A percentile compares a stretch with the other conserved stretches of the same genome.
Conservation (phyloP, 1,140 invertebrate species). For the Anoplolepis gracilipes region DNA sequence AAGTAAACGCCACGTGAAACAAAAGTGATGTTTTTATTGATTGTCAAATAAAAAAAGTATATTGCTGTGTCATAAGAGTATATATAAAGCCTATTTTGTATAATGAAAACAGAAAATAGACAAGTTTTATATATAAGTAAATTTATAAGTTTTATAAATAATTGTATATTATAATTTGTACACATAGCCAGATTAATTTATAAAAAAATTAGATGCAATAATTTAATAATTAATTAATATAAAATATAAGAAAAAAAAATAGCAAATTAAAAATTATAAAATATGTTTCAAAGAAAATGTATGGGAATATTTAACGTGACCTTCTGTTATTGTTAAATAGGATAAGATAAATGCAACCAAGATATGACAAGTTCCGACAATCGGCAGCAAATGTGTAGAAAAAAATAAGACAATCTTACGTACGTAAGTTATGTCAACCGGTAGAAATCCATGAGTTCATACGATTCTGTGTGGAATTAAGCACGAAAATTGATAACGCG, state of each 20-base stretch:
- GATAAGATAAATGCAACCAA: neutral
- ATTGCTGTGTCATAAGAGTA: neutral
- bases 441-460: slow-evolving; percentile 44
- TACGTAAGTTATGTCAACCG: slow-evolving; percentile 35
- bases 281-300: neutral
- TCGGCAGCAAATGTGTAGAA: neutral
- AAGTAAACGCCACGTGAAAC: neutral
- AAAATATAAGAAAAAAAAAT: neutral
- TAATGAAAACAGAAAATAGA: neutral
- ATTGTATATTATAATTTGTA: neutral
- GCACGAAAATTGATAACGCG: slow-evolving; percentile 50
- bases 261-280: neutral
- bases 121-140: too few species aligned
- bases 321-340: neutral
- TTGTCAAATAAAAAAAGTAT: neutral
- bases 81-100: neutral
- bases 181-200: neutral
- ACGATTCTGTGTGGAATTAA: slow-evolving; percentile 13
- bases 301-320: neutral
- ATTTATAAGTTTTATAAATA: neutral
- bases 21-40: neutral
- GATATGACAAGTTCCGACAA: neutral
- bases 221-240: neutral
- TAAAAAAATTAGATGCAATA: neutral
- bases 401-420: slow-evolving; percentile 58